These are phyloP conservation scores for Caenorhabditis angaria DNA, from an alignment of 2,888 invertebrate genomes.

Conservation along the genomic window DNA sequence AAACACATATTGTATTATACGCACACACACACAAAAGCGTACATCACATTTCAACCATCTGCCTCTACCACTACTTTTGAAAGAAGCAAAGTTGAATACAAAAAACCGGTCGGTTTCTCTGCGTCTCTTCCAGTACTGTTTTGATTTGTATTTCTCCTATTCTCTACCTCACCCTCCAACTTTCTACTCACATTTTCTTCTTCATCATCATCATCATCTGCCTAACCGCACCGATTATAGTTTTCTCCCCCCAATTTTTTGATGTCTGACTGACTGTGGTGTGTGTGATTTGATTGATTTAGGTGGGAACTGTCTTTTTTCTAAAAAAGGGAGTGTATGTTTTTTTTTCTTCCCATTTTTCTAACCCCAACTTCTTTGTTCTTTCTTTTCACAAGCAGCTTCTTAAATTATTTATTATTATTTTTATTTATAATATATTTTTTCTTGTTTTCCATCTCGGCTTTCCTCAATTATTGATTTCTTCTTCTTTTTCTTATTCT, in stretches of 20 bases:
- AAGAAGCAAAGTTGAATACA: too few species aligned
- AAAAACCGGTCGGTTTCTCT: too few species aligned
- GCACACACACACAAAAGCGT: too few species aligned
- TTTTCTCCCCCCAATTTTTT: too few species aligned
- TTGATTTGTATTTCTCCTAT: not conserved
- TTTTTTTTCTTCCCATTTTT: not conserved
- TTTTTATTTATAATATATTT: not conserved
- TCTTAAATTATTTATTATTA: not conserved
- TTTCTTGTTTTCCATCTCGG: not conserved
- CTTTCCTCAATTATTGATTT: not conserved
- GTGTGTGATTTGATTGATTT: not conserved
- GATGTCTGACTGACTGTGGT: too few species aligned
- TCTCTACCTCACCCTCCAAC: not conserved
- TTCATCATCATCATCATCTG: not conserved
- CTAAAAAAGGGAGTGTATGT: not conserved
- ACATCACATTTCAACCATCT: too few species aligned
- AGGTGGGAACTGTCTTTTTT: too few species aligned
- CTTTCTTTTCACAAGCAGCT: not conserved
- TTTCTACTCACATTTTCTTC: slow-evolving; percentile 1
- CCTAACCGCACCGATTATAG: not conserved
- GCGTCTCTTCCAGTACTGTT: not conserved
- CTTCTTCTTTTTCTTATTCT: too few species aligned
- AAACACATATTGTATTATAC: too few species aligned
- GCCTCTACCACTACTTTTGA: too few species aligned
- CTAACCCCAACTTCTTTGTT: not conserved